Percentiles rank a stretch among this genome's conserved stretches.
Conservation (phyloP, 2,113 vertebrate genomes). For the Megaleporinus macrocephalus region DNA sequence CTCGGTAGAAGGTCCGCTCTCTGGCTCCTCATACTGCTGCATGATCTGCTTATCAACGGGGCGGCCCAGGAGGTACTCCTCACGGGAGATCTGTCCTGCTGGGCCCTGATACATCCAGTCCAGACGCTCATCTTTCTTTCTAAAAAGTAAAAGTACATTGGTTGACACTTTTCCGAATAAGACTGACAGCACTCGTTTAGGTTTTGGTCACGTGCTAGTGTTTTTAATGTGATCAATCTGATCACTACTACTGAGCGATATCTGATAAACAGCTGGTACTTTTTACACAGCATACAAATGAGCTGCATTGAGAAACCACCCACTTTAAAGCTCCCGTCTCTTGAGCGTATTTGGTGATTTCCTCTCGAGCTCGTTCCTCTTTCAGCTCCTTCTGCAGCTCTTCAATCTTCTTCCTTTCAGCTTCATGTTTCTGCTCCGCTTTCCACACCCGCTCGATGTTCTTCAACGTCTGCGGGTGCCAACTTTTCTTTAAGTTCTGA, state of each 20-base stretch:
- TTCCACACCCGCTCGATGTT: slow-evolving; percentile 99
- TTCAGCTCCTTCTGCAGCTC: slow-evolving; percentile 95
- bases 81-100: slow-evolving; percentile 89
- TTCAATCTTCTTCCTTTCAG: slow-evolving; percentile 93
- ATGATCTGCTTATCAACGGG: slow-evolving; percentile 93
- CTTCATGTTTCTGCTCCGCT: slow-evolving; percentile 94
- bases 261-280: too few species aligned
- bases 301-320: slow-evolving; percentile 25
- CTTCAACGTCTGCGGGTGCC: slow-evolving; percentile 97
- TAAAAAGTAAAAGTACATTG: slow-evolving; percentile 56
- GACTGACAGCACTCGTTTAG: background rate
- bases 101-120: slow-evolving; percentile 99
- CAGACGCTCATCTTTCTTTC: slow-evolving; percentile 93
- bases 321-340: slow-evolving; percentile 89
- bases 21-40: slow-evolving; percentile 86
- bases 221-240: too few species aligned
- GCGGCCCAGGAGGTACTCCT: slow-evolving; percentile 94
- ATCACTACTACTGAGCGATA: too few species aligned
- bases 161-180: background rate
- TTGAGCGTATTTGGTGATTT: slow-evolving; percentile 91
- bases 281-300: too few species aligned
- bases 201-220: too few species aligned
- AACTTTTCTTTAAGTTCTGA: slow-evolving; percentile 98
- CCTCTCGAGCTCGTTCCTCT: slow-evolving; percentile 90
- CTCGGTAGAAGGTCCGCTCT: slow-evolving; percentile 85